A percentile compares a stretch with the other conserved stretches of the same genome.
Conservation (phyloP, 2,888 invertebrate genomes). For the Drosophila diplacantha region DNA sequence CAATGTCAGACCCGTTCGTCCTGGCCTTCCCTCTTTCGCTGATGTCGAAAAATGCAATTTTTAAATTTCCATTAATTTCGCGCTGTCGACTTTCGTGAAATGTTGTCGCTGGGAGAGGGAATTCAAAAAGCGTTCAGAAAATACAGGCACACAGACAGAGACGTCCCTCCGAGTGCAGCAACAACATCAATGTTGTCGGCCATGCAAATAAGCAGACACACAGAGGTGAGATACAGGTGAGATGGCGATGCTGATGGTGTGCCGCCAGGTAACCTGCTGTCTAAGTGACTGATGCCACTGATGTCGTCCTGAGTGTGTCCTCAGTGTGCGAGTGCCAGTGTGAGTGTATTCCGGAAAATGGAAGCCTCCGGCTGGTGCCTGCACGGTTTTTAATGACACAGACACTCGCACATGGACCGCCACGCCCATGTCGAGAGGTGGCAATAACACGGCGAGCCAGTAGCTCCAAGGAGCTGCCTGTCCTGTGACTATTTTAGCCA, state of each 20-base stretch:
- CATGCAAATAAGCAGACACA: conserved; percentile 45
- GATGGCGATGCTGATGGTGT: conserved; percentile 14
- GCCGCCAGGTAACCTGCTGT: conserved; percentile 37
- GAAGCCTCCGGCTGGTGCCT: conserved; percentile 38
- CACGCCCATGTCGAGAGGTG: conserved; percentile 35
- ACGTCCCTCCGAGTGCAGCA: conserved; percentile 22
- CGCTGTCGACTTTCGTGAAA: conserved; percentile 68
- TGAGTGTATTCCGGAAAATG: conserved; percentile 7
- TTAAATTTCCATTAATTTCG: conserved; percentile 71
- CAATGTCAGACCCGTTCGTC: conserved; percentile 23
- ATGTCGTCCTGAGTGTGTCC: conserved; percentile 8
- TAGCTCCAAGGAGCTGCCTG: conserved; percentile 41
- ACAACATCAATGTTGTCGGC: conserved; percentile 44
- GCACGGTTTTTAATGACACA: conserved; percentile 55
- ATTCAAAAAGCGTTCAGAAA: conserved; percentile 50
- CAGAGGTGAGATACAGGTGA: conserved; percentile 35
- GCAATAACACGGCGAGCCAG: conserved; percentile 40
- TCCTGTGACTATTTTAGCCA: conserved; percentile 57
- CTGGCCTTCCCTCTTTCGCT: neutral
- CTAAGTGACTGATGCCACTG: conserved; percentile 57
- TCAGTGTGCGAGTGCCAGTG: conserved; percentile 3
- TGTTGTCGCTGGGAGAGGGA: conserved; percentile 53
- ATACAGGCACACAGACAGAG: conserved; percentile 7
- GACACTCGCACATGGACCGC: conserved; percentile 45
- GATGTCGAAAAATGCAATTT: conserved; percentile 67